Evolutionary conservation across 2,888 invertebrate species (phyloP), one percentile per base, ranked within the genome.

Genomic region (Drosophila ezoana): DNA sequence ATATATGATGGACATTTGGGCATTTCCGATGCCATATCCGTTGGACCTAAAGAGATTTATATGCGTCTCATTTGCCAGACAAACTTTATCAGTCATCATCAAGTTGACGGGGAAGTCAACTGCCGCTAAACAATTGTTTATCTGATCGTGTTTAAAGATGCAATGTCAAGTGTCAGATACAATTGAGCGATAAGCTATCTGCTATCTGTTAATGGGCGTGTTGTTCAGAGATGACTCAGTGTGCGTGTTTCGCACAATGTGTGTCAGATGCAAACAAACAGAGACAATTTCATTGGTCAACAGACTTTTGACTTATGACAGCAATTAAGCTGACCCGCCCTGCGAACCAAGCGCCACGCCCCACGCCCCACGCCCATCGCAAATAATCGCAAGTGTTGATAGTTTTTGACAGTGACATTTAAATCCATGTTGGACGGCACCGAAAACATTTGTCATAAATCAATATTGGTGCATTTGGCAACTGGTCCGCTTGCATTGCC

Each of bases 361-460:
- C 20, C 20, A 37, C 35, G 37, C 0, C 16, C 48, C 28, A n/a
- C 28, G 35, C 23, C 56, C 35, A 51, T 1, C 8, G 43, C 53
- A 16, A 13, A 14, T n/a, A 43, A 47, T 13, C 33, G 14, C 48
- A 51, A 61, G 59, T 66, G 70, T 63, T 63, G 68, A 71, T 63
- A 58, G 70, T 51, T 67, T 66, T 63, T 59, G 76, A 68, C 71
- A 77, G 63, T 44, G 63, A 62, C 69, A 77, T 66, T 71, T 63
- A 66, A 78, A 64, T 66, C 51, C 71, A 45, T 71, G 65, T 72
- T 57, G 67, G 43, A 67, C 16, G 45, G 28, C 40, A 52, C 56
- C 45, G 65, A 70, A 71, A 79, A 72, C 71, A 71, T 73, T 69
- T 74, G 79, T 65, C 75, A 81, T 87, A 83, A 81, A 84, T 84